phyloP scores from a whole-genome alignment of 2,888 invertebrate genomes.

The Sminthurides aquaticus region DNA sequence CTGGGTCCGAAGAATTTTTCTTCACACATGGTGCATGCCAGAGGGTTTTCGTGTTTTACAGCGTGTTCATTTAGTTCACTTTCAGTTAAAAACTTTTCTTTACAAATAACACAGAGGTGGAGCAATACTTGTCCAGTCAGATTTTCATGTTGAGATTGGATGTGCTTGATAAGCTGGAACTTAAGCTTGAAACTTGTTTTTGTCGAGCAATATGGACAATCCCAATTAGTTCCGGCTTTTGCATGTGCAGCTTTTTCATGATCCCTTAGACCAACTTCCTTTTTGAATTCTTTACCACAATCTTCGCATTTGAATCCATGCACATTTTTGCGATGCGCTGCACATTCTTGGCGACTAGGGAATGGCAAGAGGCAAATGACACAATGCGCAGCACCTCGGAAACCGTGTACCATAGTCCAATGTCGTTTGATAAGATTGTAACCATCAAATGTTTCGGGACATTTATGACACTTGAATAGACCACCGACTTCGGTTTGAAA shows the following conservation, averaged over 20 bases:
- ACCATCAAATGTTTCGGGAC: constrained; percentile 1
- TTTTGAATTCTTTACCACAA: constrained; percentile 7
- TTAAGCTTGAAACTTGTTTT: neutral
- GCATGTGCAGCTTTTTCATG: neutral
- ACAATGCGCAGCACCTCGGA: neutral
- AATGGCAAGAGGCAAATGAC: neutral
- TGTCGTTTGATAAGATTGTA: neutral
- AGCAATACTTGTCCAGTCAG: neutral
- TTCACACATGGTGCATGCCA: neutral
- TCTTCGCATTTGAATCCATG: constrained; percentile 5
- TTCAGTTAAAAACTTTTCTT: neutral
- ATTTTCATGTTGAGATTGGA: neutral
- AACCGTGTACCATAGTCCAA: neutral
- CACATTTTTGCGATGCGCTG: neutral
- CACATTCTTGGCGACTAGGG: neutral
- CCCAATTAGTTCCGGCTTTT: neutral
- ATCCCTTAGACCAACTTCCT: constrained; percentile 1
- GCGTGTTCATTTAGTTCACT: neutral
- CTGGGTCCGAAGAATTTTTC: neutral
- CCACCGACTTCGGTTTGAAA: neutral
- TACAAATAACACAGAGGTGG: neutral
- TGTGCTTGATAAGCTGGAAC: neutral
- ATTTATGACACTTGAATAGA: constrained; percentile 1
- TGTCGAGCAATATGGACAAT: neutral
- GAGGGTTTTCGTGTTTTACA: neutral